Evolutionary conservation across 1,140 invertebrate species (phyloP), one percentile per base, ranked within the genome.

Genomic region (Pseudobourletiella spinata): DNA sequence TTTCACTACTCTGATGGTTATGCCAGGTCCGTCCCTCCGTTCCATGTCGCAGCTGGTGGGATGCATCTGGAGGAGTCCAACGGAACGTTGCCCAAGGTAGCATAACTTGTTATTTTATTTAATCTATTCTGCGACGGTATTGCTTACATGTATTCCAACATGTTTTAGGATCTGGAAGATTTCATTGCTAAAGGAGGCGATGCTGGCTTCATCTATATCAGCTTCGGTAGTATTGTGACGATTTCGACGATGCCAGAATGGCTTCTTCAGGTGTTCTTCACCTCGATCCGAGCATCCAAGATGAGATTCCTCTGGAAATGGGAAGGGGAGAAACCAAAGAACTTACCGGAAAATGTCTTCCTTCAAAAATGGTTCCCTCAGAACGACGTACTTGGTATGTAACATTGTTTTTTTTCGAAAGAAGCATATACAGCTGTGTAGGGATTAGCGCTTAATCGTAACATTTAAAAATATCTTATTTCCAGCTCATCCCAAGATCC

Each of bases 41-140:
- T 82, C 63, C 74, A 85, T 18, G 73, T 85, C 42, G 82, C 84
- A 68, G 74, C 85, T n/a, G 81, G n/a, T n/a, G n/a, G n/a, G n/a
- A n/a, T n/a, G n/a, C n/a, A n/a, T n/a, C n/a, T n/a, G n/a, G n/a
- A n/a, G n/a, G n/a, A n/a, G n/a, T n/a, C n/a, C n/a, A n/a, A n/a
- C n/a, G n/a, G n/a, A n/a, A n/a, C n/a, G n/a, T 81, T 0, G 81
- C n/a, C n/a, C n/a, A n/a, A n/a, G n/a, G n/a, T n/a, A n/a, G n/a
- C n/a, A n/a, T n/a, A n/a, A n/a, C n/a, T n/a, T n/a, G n/a, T n/a
- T n/a, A n/a, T n/a, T n/a, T n/a, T n/a, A n/a, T n/a, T n/a, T n/a
- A n/a, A n/a, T n/a, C n/a, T n/a, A n/a, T n/a, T n/a, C n/a, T n/a
- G n/a, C n/a, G n/a, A n/a, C n/a, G n/a, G n/a, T n/a, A n/a, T n/a